phyloP scores from a whole-genome alignment of 2,113 vertebrate species.

The Tachycineta bicolor region DNA sequence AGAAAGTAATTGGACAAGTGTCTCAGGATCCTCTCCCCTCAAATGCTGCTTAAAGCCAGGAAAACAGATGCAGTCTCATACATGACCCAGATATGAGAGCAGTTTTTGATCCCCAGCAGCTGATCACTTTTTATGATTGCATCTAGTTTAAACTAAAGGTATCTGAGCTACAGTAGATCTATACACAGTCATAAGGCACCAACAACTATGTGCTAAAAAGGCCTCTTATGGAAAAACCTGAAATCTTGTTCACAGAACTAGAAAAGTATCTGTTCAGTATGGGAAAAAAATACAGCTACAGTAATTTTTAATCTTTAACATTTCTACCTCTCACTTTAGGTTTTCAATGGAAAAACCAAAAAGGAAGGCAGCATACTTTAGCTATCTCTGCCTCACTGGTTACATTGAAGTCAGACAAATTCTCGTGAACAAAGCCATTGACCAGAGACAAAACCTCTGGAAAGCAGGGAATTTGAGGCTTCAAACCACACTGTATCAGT shows the following conservation, averaged over 20 bases:
- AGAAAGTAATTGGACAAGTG: conserved; percentile 7
- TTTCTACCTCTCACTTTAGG: background rate
- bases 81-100: background rate
- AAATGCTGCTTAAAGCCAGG: background rate
- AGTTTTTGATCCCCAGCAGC: conserved; percentile 42
- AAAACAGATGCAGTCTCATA: conserved; percentile 5
- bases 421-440: background rate
- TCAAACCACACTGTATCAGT: background rate
- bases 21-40: background rate
- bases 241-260: background rate
- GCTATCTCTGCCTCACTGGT: conserved; percentile 2
- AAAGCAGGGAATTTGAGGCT: background rate
- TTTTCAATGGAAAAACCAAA: background rate
- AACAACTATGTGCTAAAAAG: conserved; percentile 5
- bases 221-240: conserved; percentile 11
- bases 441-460: background rate
- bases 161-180: background rate
- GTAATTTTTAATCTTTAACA: background rate
- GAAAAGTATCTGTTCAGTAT: background rate
- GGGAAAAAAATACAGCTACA: background rate
- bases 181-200: conserved; percentile 57
- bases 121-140: background rate
- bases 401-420: conserved; percentile 5
- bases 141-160: background rate
- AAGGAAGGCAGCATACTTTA: background rate